Evolutionary conservation across 2,113 vertebrate species (phyloP).

Genomic region (Elephantulus edwardii): DNA sequence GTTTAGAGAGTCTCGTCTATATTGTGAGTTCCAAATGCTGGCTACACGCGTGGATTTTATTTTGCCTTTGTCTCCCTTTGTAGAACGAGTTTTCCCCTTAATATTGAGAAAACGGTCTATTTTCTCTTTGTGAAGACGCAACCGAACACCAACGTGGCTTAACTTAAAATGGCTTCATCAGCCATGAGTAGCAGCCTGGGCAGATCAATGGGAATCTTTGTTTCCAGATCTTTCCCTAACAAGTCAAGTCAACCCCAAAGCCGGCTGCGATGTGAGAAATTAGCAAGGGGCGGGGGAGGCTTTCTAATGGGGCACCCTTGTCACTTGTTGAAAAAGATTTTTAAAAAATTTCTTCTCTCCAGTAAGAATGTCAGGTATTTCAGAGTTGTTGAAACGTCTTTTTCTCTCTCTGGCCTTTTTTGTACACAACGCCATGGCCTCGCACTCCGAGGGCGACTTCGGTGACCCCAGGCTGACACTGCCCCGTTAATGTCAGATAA

Average conservation of each 20-base stretch:
- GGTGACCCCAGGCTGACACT: constrained; percentile 69
- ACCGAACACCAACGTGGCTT: neutral
- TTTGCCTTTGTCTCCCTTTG: constrained; percentile 9
- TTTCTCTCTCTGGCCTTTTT: neutral
- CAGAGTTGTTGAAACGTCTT: neutral
- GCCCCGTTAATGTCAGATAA: constrained; percentile 77
- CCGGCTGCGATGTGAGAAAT: constrained; percentile 28
- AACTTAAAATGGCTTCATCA: constrained; percentile 52
- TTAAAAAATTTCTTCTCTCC: constrained; percentile 25
- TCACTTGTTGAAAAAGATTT: constrained; percentile 36
- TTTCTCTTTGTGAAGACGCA: constrained; percentile 36
- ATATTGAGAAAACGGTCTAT: constrained; percentile 1
- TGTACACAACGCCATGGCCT: constrained; percentile 48
- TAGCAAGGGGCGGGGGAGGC: neutral
- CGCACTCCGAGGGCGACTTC: constrained; percentile 45
- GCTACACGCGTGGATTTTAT: neutral
- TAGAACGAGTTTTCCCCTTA: constrained; percentile 34
- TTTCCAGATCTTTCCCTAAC: neutral
- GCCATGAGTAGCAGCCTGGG: constrained; percentile 56
- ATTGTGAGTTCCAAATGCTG: neutral
- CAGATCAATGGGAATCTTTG: constrained; percentile 63
- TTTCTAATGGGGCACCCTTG: neutral
- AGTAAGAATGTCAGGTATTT: constrained; percentile 60
- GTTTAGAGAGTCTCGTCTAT: neutral
- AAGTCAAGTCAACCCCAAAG: neutral